Conservation (phyloP, 2,797 vertebrate species). For the Sternarchorhynchus goeldii region DNA sequence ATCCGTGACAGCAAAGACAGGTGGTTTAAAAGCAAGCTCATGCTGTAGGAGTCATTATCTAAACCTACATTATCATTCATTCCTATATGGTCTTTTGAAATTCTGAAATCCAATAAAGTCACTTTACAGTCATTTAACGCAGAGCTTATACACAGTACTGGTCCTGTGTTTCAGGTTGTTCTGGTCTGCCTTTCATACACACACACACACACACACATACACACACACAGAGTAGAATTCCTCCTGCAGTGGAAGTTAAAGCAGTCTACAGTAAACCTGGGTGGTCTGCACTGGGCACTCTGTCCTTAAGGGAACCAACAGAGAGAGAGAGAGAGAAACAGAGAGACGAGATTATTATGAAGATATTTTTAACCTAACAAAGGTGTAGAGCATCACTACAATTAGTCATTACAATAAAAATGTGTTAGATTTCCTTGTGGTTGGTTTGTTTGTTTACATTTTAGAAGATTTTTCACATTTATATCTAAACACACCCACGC, state of each 20-base stretch:
- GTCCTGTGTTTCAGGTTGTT: conserved; percentile 25
- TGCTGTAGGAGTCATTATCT: neutral
- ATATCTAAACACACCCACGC: too few species aligned
- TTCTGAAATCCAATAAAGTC: too few species aligned
- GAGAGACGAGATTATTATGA: neutral
- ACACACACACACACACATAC: conserved; percentile 1
- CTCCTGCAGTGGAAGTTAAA: conserved; percentile 59
- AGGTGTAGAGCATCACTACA: too few species aligned
- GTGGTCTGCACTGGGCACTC: conserved; percentile 77
- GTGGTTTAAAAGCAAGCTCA: neutral
- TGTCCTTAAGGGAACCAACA: conserved; percentile 67
- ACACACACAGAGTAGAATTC: conserved; percentile 67
- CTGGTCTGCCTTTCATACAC: neutral
- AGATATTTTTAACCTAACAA: neutral
- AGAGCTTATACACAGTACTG: neutral
- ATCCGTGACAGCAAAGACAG: neutral
- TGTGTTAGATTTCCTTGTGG: too few species aligned
- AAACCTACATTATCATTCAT: too few species aligned
- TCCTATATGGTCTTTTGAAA: too few species aligned
- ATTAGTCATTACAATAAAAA: too few species aligned
- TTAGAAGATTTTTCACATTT: too few species aligned
- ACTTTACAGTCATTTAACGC: conserved; percentile 16
- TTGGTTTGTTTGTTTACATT: too few species aligned
- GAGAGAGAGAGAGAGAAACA: conserved; percentile 9
- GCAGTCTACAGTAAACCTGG: conserved; percentile 68